Evolutionary conservation across 2,888 invertebrate genomes (phyloP).

Genomic region (Heliconius ethilla): DNA sequence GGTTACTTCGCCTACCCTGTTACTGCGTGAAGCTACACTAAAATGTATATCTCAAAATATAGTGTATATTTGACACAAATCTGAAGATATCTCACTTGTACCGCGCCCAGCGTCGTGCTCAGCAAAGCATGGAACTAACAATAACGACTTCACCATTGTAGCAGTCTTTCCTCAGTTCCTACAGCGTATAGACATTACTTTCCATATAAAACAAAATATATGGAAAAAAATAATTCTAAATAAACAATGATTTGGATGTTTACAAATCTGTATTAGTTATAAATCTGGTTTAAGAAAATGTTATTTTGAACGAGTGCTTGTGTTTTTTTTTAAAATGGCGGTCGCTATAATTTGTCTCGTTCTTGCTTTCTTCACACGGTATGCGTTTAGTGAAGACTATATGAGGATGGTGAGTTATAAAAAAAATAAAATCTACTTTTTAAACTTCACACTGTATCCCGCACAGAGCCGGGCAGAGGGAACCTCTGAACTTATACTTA

Average conservation of each 20-base stretch:
- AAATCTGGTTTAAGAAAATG: not conserved
- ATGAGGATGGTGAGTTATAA: constrained; percentile 72
- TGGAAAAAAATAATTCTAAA: constrained; percentile 14
- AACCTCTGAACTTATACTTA: not conserved
- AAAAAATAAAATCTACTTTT: too few species aligned
- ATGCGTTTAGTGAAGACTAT: constrained; percentile 68
- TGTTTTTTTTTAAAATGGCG: constrained; percentile 56
- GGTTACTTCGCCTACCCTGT: too few species aligned
- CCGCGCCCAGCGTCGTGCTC: constrained; percentile 65
- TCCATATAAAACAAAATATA: constrained; percentile 49
- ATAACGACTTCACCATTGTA: constrained; percentile 75
- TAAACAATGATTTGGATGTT: not conserved
- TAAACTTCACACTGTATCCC: not conserved
- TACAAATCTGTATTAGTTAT: not conserved
- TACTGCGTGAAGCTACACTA: too few species aligned
- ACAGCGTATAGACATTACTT: constrained; percentile 63
- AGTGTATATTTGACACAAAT: not conserved
- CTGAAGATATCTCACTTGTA: constrained; percentile 53
- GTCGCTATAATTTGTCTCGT: constrained; percentile 60
- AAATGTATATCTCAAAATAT: too few species aligned
- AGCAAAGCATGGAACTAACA: constrained; percentile 77
- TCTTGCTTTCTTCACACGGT: constrained; percentile 72
- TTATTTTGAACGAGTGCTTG: not conserved
- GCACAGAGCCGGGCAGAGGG: not conserved
- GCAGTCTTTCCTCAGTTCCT: constrained; percentile 77